Base-by-base conservation (phyloP, 2,797 vertebrate species). In the Helostoma temminkii region DNA sequence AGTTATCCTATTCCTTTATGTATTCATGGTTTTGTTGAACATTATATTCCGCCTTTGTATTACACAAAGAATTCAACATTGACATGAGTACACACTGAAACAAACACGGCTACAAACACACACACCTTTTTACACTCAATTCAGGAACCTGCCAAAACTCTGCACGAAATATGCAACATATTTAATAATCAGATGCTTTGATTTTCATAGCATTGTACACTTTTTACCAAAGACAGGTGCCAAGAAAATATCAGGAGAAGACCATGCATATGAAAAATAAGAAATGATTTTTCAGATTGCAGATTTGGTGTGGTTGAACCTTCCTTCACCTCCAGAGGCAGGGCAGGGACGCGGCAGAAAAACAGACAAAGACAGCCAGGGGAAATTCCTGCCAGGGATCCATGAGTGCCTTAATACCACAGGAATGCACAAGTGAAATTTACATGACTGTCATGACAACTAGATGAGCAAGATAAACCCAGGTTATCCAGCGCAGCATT, bases 341-440 rank as follows among this genome's bases (percentile, higher is more conserved):
- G 76, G 69, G 77, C 81, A 84, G 83, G 80, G 78, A 87, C 71
- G 67, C 52, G 26, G 81, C 71, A 82, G 66, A 70, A 43, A 84
- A 84, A 67, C 88, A 88, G 63, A 85, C 50, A 64, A 39, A 61
- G 68, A 9, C 18, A 54, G 71, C 71, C 55, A 16, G 52, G 80
- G 89, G 87, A 82, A 89, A 90, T 91, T 92, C 91, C 90, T 92
- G 77, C 86, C 81, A 82, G 78, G 65, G 86, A 83, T 84, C 72
- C 56, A 69, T 59, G 68, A 81, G 81, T 78, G 75, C 83, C 80
- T 90, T 81, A 81, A 89, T 80, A 84, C 87, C 83, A 66, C 83
- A 85, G 88, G 90, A 92, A 92, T 91, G 87, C 78, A 66, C 46
- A 49, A 67, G 52, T 61, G 46, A 74, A 81, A 84, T 87, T 66